Evolutionary conservation across 2,113 vertebrate genomes (phyloP).

Genomic region (Arenaria interpres): DNA sequence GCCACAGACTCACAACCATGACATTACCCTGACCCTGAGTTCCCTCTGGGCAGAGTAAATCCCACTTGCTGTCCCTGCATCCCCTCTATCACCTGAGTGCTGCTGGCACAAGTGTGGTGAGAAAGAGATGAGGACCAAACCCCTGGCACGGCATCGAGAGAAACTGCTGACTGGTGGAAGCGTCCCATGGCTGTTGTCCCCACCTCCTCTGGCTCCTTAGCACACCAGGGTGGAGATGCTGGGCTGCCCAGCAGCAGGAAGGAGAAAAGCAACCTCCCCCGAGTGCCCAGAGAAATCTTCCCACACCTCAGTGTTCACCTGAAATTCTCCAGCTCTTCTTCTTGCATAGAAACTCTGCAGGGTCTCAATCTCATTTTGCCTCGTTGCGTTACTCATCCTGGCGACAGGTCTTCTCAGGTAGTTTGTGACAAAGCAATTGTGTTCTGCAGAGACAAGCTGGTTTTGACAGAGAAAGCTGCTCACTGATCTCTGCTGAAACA

Average conservation of each 20-base stretch:
- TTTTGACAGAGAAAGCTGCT: background rate
- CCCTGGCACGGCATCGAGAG: fast-evolving
- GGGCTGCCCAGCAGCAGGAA: background rate
- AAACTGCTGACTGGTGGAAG: background rate
- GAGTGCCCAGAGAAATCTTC: background rate
- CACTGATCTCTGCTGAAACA: background rate
- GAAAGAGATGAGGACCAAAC: background rate
- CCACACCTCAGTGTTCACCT: background rate
- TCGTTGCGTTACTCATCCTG: background rate
- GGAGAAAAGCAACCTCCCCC: background rate
- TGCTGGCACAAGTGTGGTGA: background rate
- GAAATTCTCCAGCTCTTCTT: background rate
- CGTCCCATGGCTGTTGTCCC: background rate
- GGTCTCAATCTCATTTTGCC: background rate
- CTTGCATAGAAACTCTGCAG: background rate
- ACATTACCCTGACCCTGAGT: background rate
- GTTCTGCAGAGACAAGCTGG: background rate
- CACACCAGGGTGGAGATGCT: fast-evolving
- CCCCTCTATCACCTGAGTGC: background rate
- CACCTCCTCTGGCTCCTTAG: background rate
- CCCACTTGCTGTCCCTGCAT: background rate
- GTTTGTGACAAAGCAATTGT: background rate
- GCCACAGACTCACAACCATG: background rate
- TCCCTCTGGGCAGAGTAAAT: background rate
- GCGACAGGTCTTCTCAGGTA: background rate